Evolutionary conservation across 2,888 invertebrate genomes (phyloP).

Genomic region (Sarcophaga rosellei): DNA sequence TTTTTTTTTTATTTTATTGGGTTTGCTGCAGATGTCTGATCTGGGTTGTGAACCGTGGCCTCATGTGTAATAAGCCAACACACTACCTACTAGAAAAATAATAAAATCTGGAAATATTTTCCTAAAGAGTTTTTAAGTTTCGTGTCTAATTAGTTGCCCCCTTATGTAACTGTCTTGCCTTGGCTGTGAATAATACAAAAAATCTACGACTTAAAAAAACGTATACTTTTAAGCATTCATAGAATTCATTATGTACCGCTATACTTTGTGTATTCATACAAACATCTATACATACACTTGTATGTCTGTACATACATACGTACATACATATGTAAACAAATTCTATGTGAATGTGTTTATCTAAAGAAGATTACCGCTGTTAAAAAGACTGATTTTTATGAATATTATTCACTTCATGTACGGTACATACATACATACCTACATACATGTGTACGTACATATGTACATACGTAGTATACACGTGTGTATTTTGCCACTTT

Average conservation of each 20-base stretch:
- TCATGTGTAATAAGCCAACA: too few species aligned
- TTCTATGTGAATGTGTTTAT: background rate
- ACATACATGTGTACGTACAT: background rate
- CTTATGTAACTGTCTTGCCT: background rate
- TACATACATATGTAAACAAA: constrained; percentile 4
- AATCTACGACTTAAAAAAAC: constrained; percentile 19
- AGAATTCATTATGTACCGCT: constrained; percentile 19
- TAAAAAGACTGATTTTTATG: constrained; percentile 51
- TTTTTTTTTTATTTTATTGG: too few species aligned
- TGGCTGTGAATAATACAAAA: constrained; percentile 21
- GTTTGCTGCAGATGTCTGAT: too few species aligned
- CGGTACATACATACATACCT: background rate
- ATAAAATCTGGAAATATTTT: too few species aligned
- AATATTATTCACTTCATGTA: constrained; percentile 38
- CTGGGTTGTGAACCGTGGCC: too few species aligned
- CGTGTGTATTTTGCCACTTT: background rate
- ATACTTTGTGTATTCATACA: background rate
- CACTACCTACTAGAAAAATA: too few species aligned
- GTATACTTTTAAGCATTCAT: constrained; percentile 32
- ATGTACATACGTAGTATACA: background rate
- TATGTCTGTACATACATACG: background rate
- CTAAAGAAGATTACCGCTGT: constrained; percentile 52
- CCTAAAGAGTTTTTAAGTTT: too few species aligned
- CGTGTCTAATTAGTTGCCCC: background rate
- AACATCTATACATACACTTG: background rate